phyloP scores from a whole-genome alignment of 2,888 invertebrate genomes.

The Apotomis capreana region DNA sequence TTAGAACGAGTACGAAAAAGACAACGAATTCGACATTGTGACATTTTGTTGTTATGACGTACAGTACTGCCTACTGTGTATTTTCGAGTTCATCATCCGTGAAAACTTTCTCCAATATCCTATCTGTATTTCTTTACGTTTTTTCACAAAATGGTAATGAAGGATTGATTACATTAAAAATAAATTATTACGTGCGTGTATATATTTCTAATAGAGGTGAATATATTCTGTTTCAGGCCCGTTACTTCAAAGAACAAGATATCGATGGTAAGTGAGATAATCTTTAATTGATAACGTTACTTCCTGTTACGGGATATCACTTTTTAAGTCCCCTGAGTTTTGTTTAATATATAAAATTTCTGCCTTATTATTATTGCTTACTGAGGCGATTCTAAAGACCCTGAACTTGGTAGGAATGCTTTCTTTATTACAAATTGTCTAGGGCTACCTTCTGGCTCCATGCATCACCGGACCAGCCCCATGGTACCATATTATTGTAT shows the following conservation, averaged over 20 bases:
- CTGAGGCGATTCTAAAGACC: too few species aligned
- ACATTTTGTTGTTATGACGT: constrained; percentile 29
- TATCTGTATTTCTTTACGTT: constrained; percentile 7
- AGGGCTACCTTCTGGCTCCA: too few species aligned
- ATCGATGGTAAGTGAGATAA: constrained; percentile 90
- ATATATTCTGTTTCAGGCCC: constrained; percentile 86
- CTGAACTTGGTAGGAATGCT: too few species aligned
- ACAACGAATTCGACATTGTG: neutral
- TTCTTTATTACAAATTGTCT: too few species aligned
- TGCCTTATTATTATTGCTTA: too few species aligned
- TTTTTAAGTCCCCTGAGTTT: neutral
- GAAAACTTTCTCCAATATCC: constrained; percentile 28
- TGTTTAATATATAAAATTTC: too few species aligned
- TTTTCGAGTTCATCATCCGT: constrained; percentile 1
- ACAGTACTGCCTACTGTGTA: neutral
- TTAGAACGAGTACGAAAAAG: neutral
- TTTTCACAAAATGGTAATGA: constrained; percentile 31
- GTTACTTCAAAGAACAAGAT: constrained; percentile 96
- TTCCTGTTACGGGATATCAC: neutral
- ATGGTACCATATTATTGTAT: too few species aligned
- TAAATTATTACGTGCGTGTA: neutral
- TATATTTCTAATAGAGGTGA: neutral
- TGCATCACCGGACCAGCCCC: too few species aligned
- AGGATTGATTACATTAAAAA: neutral
- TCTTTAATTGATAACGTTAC: constrained; percentile 12